Base-by-base conservation (phyloP, 2,797 vertebrate species). In the Dipus sagitta region DNA sequence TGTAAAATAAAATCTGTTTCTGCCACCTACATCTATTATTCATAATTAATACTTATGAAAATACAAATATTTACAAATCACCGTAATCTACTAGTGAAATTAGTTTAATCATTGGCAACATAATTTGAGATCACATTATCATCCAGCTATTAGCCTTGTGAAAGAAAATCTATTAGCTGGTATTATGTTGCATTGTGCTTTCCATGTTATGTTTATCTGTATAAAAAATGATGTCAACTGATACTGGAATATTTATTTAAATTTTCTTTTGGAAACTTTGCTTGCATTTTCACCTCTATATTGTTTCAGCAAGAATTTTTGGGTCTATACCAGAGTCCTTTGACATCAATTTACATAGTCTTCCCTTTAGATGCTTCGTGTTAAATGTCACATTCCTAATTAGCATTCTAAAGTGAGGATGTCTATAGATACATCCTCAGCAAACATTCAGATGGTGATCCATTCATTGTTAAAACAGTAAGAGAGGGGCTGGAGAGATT, bases 41-140 rank as follows among this genome's bases (percentile, higher is more conserved):
- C 86, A 93, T 96, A 93, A 97, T 97, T 97, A 96, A 96, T 95
- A 90, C 26, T 93, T 92, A 93, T 58, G 42, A 96, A 94, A 95
- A 97, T 92, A 94, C 78, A 97, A 97, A 97, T 96, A 97, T 96
- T 96, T 96, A 97, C 71, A 95, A 95, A 95, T 95, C 28, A 85
- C 67, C 62, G 88, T 95, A 95, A 96, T 95, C 95, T 95, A 65
- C 58, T 81, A 70, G 38, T 88, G 79, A 96, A 96, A 96, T 95
- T 81, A 90, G 64, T 86, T 81, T 91, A 72, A 86, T 95, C 30
- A 86, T 82, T 84, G 83, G 84, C 32, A 93, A 30, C 20, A 74
- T 81, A 95, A 89, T 86, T 95, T 92, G 30, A 83, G 95, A 87
- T 94, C 58, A 72, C 68, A 94, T 92, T 92, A 80, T 91, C 88